Conservation (phyloP, 2,797 vertebrate genomes). For the Crypturellus tataupa region DNA sequence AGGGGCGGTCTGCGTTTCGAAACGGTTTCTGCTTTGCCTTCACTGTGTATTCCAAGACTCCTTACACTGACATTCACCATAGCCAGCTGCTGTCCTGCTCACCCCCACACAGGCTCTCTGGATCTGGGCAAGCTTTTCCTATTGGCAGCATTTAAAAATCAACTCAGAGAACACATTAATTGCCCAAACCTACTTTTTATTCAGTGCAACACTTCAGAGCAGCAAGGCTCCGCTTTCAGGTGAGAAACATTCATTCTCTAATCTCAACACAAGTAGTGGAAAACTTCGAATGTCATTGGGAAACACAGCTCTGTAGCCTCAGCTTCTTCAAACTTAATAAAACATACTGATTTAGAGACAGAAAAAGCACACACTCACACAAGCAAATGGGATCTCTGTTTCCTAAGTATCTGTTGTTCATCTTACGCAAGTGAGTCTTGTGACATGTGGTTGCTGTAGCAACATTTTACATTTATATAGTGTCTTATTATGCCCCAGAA, state of each 20-base stretch:
- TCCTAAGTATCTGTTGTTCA: conserved; percentile 45
- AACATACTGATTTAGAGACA: background rate
- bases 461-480: conserved; percentile 61
- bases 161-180: background rate
- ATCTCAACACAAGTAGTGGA: background rate
- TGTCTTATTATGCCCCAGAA: conserved; percentile 48
- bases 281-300: background rate
- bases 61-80: background rate
- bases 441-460: conserved; percentile 67
- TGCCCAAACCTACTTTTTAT: background rate
- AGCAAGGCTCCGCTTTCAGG: background rate
- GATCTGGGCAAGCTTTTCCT: background rate
- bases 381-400: conserved; percentile 45
- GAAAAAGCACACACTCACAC: background rate
- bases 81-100: background rate
- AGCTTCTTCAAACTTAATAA: background rate
- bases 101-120: background rate
- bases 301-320: background rate
- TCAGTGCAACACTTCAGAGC: background rate
- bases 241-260: background rate
- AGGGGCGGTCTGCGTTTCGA: background rate
- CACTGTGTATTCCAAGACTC: background rate
- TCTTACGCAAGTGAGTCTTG: conserved; percentile 64
- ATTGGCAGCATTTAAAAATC: background rate
- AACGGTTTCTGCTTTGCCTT: background rate